These are phyloP conservation scores for Hylyphantes graminicola DNA, from an alignment of 1,140 invertebrate genomes.

Conservation along the genomic window DNA sequence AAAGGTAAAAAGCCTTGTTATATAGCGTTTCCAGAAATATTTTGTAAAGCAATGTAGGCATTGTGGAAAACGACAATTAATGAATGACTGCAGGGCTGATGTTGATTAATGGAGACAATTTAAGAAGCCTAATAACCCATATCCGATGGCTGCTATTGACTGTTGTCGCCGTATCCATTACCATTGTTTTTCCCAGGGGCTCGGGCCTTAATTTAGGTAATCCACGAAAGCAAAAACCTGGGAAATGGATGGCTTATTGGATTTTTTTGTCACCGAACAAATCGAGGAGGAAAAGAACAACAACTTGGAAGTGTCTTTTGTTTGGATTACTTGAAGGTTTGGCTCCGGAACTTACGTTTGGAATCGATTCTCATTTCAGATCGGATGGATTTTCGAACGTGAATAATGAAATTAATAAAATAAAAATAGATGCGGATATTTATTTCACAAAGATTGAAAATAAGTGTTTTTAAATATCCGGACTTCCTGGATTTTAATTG, in stretches of 20 bases:
- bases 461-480: no score
- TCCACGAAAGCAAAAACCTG: not conserved
- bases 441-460: no score
- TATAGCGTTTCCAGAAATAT: constrained; percentile 25
- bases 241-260: constrained; percentile 28
- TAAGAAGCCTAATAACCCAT: constrained; percentile 34
- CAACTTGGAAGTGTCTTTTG: constrained; percentile 17
- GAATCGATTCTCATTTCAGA: not conserved
- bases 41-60: not conserved
- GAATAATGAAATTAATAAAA: not conserved
- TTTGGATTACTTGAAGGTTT: not conserved
- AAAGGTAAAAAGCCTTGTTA: constrained; percentile 33
- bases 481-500: no score
- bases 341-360: no score
- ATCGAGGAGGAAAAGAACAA: constrained; percentile 2
- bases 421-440: not conserved
- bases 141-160: constrained; percentile 44
- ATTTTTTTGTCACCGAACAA: constrained; percentile 25
- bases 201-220: constrained; percentile 28
- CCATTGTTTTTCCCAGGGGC: constrained; percentile 25
- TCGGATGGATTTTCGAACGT: not conserved
- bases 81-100: constrained; percentile 40
- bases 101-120: constrained; percentile 46
- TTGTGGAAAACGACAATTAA: constrained; percentile 37
- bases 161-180: constrained; percentile 24